phyloP scores from a whole-genome alignment of 1,140 invertebrate genomes.

The Atta cephalotes region DNA sequence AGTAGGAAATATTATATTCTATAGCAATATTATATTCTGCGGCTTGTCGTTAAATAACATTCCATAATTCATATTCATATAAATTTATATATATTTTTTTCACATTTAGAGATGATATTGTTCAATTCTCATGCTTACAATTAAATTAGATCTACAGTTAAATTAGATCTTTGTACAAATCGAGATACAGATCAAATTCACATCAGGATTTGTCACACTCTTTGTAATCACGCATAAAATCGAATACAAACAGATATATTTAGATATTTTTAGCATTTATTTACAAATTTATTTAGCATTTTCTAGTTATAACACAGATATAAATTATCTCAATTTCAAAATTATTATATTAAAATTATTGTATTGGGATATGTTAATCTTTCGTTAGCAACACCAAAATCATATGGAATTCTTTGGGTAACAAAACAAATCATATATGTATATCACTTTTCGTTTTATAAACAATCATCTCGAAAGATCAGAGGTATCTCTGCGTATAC shows the following conservation, averaged over 20 bases:
- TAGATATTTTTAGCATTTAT: not conserved
- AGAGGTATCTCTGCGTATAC: not conserved
- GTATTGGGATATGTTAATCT: not conserved
- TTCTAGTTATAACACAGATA: not conserved
- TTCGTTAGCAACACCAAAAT: not conserved
- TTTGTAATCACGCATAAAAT: not conserved
- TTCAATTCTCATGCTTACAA: not conserved
- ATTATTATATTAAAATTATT: not conserved
- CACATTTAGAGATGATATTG: not conserved
- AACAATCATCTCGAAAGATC: not conserved
- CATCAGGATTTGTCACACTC: not conserved
- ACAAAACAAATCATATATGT: not conserved
- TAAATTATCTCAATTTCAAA: not conserved
- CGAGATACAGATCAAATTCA: not conserved
- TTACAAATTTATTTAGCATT: too few species aligned
- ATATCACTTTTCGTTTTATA: not conserved
- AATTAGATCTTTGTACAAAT: not conserved
- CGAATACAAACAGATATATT: not conserved
- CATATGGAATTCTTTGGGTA: not conserved
- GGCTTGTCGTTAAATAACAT: slow-evolving; percentile 10
- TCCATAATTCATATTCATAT: not conserved
- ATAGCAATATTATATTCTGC: slow-evolving; percentile 9
- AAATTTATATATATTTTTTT: not conserved
- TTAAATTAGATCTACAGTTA: slow-evolving; percentile 5
- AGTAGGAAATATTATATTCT: not conserved